Percentiles rank a stretch among this genome's conserved stretches.
These are phyloP conservation scores for Discoglossus pictus DNA, from an alignment of 2,797 vertebrate species.

Conservation along the genomic window DNA sequence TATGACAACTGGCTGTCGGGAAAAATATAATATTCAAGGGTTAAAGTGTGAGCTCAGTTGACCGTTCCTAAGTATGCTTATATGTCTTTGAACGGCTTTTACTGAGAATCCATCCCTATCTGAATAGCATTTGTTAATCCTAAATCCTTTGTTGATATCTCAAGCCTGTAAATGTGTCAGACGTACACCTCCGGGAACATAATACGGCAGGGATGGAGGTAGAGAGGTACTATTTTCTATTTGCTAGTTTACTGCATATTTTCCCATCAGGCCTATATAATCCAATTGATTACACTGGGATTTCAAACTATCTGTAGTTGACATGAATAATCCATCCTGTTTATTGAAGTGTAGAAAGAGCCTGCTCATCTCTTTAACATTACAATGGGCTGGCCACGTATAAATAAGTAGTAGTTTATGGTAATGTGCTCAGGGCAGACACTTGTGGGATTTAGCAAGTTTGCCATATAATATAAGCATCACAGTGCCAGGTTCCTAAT, in stretches of 20 bases:
- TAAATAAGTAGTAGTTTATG: constrained; percentile 46
- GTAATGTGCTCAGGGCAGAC: constrained; percentile 25
- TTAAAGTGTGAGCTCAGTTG: no score
- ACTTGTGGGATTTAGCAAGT: constrained; percentile 37
- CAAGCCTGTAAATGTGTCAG: no score
- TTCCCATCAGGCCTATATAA: constrained; percentile 41
- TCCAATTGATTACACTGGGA: constrained; percentile 45
- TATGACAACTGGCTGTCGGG: no score
- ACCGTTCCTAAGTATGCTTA: no score
- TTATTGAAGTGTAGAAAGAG: constrained; percentile 35
- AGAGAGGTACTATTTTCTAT: constrained; percentile 15
- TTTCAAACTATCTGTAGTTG: constrained; percentile 42
- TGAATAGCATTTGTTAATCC: no score
- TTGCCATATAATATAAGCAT: constrained; percentile 32
- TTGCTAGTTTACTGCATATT: constrained; percentile 17
- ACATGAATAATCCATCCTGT: constrained; percentile 46
- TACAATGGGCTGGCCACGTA: constrained; percentile 31
- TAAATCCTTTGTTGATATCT: no score
- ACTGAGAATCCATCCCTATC: no score
- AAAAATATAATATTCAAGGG: no score
- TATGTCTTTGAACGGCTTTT: no score
- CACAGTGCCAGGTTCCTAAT: constrained; percentile 18
- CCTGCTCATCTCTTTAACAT: constrained; percentile 36
- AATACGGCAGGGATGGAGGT: background rate
- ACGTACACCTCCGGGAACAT: no score